Percentiles rank a stretch among this genome's conserved stretches.
Evolutionary conservation across 1,140 invertebrate genomes (phyloP).

Genomic region (Lanistes nyassanus): DNA sequence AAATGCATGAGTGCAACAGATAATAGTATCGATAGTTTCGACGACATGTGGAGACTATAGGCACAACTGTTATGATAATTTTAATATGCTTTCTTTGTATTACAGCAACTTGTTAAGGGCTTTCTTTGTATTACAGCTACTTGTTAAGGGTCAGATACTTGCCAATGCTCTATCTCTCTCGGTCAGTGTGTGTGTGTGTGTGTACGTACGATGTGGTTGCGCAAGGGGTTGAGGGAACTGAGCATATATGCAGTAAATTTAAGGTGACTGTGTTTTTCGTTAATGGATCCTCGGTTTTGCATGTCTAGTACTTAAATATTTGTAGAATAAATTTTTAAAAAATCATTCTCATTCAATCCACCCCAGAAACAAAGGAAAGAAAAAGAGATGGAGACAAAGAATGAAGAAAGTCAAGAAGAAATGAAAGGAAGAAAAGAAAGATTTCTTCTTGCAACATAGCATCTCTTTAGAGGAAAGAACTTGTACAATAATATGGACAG

Average conservation of each 20-base stretch:
- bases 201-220: neutral
- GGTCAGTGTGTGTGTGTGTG: neutral
- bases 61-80: too few species aligned
- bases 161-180: neutral
- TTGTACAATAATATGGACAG: neutral
- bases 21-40: too few species aligned
- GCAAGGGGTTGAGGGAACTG: neutral
- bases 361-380: neutral
- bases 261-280: neutral
- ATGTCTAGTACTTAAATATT: too few species aligned
- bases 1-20: too few species aligned
- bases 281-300: too few species aligned
- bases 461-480: neutral
- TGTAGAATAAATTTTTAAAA: too few species aligned
- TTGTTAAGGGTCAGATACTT: too few species aligned
- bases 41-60: too few species aligned
- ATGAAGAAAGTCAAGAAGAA: neutral
- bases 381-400: neutral
- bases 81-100: too few species aligned
- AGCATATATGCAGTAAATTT: too few species aligned
- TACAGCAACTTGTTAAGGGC: too few species aligned
- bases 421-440: neutral
- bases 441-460: neutral
- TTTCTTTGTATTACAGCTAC: too few species aligned
- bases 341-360: neutral